Evolutionary conservation across 1,140 invertebrate species (phyloP).

Genomic region (Drosophila pseudoananassae): DNA sequence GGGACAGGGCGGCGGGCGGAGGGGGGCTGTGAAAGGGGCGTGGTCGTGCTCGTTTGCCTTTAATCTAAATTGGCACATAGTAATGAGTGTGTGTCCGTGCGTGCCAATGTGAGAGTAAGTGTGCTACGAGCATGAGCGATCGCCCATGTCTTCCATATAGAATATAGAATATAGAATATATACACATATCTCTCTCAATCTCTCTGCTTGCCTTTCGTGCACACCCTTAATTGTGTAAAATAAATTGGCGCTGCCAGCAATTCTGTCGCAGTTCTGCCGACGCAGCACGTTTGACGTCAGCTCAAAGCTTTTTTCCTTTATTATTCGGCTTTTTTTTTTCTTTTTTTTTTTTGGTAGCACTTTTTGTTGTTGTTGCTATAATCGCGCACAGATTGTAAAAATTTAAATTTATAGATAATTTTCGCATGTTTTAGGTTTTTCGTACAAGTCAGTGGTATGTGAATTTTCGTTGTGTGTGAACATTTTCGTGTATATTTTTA

Average conservation of each 20-base stretch:
- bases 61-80: conserved; percentile 80
- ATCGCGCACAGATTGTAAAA: conserved; percentile 81
- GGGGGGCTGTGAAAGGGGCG: conserved; percentile 52
- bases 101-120: conserved; percentile 12
- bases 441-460: conserved; percentile 23
- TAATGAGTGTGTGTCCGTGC: conserved; percentile 46
- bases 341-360: conserved; percentile 63
- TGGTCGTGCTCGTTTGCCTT: conserved; percentile 62
- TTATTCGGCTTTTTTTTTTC: conserved; percentile 4
- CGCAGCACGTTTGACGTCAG: conserved; percentile 73
- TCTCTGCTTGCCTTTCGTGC: conserved; percentile 52
- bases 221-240: conserved; percentile 82
- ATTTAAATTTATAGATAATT: conserved; percentile 83
- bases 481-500: conserved; percentile 65
- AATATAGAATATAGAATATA: conserved; percentile 49
- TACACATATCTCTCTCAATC: conserved; percentile 43
- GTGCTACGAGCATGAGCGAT: conserved; percentile 56
- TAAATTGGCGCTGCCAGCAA: conserved; percentile 69
- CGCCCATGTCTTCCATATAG: conserved; percentile 62
- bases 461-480: conserved; percentile 15
- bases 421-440: conserved; percentile 78
- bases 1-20: background rate
- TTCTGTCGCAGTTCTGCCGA: conserved; percentile 34
- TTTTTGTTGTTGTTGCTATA: conserved; percentile 63
- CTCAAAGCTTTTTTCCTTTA: conserved; percentile 63